Base-by-base conservation (phyloP, 2,888 invertebrate species). In the Diarsia dahlii region DNA sequence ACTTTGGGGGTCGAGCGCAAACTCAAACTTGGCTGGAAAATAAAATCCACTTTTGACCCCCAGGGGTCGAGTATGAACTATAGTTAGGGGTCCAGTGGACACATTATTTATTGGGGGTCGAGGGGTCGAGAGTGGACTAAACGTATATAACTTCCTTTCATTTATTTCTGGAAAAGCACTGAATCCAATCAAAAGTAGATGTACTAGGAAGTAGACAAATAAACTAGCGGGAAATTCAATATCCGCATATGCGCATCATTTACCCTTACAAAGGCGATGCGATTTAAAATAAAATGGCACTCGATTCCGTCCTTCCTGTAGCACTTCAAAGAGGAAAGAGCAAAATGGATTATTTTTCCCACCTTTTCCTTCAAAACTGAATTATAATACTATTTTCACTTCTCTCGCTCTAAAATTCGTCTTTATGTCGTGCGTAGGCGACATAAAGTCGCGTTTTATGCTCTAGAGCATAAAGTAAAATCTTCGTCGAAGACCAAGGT, bases 241-340 rank as follows among this genome's bases (percentile, higher is more conserved):
- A 65, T 28, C 52, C 58, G 15, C 56, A 46, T 54, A 48, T 23
- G n/a, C 48, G 6, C 70, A 39, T 34, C n/a, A 13, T 52, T 52
- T 64, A 34, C 34, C 15, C 13, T 23, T 23, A 56, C 28, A 45
- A 45, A 18, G 23, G 20, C 13, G 20, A 71, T 39, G 15, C 15
- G 34, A 58, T 34, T 78, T 58, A 15, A 64, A 65, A 54, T 28
- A 52, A 77, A 77, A 64, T 71, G 66, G 5, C 18, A 34, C 13
- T 71, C 64, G 20, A 58, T 71, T 58, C 34, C 18, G 13, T 15
- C 9, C 50, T 3, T 34, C 12, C 9, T 76, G 23, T 15, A 45
- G 45, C 50, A 39, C 9, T 34, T 54, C 34, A 76, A 68, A 54
- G 52, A 71, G 23, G 64, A n/a, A 58, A 34, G 45, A 5, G 23